A percentile compares a stretch with the other conserved stretches of the same genome.
Conservation (phyloP, 2,113 vertebrate species). For the Mugil cephalus region DNA sequence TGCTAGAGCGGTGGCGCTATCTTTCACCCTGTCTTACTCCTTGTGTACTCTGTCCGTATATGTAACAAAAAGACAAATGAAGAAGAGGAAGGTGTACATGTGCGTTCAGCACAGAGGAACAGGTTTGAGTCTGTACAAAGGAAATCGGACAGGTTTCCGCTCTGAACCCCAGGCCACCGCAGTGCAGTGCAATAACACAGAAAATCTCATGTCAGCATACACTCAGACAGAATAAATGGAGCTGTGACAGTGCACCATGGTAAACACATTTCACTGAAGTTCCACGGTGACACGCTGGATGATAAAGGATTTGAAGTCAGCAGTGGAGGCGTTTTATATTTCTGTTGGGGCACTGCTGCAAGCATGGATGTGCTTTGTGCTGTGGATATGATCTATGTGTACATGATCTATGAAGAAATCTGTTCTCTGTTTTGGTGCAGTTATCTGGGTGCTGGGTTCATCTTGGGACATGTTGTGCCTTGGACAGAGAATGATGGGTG, state of each 20-base stretch:
- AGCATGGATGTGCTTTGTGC: no score
- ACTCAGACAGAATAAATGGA: neutral
- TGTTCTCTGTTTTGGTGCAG: no score
- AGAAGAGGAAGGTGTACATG: neutral
- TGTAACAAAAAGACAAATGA: neutral
- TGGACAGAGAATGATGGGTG: no score
- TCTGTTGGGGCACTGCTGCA: neutral
- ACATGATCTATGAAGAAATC: neutral
- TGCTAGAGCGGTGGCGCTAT: slow-evolving; percentile 3
- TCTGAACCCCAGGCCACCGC: slow-evolving; percentile 38
- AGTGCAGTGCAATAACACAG: slow-evolving; percentile 51
- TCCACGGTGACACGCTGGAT: neutral
- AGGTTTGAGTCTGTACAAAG: neutral
- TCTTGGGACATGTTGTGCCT: no score
- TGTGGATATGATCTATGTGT: neutral
- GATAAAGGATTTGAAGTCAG: neutral
- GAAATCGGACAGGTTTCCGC: slow-evolving; percentile 28
- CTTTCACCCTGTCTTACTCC: neutral
- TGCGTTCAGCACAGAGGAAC: slow-evolving; percentile 18
- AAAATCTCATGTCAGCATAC: slow-evolving; percentile 17
- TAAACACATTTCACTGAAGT: slow-evolving; percentile 4
- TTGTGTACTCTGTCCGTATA: neutral
- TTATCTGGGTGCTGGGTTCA: no score
- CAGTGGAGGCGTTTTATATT: neutral
- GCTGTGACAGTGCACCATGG: neutral